Base-by-base conservation (phyloP, 2,113 vertebrate genomes). In the Vireo altiloquus region DNA sequence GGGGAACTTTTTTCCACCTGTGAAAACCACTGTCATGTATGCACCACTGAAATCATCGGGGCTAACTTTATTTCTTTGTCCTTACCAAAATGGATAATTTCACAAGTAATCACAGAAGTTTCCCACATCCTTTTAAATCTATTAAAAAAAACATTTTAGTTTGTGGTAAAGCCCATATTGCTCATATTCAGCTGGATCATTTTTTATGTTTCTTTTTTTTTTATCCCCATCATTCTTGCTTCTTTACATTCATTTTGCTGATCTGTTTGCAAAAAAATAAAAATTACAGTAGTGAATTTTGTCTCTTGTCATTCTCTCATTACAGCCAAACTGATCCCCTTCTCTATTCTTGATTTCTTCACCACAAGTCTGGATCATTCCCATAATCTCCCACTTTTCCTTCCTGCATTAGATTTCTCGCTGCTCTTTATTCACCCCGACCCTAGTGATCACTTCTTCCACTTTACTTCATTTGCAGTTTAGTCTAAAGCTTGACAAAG, bases 181-280 rank as follows among this genome's bases (percentile, higher is more conserved):
- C 2, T 75, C 2, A 4, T 50, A 46, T 70, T 68, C 19, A 25
- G 8, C 4, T 68, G 24, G 11, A 66, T 68, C 0, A 20, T 42
- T 66, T 87, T 17, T 87, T 14, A 37, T 65, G 5, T 46, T 74
- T 90, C 52, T 64, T 5, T 7, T 15, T 61, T 70, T 80, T 39
- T 76, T 31, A 60, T 50, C 15, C 1, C 1, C 8, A n/a, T 0
- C 1, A 4, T 56, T 35, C 13, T 71, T 84, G 3, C 3, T 68
- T 85, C 35, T 52, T 50, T 50, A 37, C 2, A 28, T 39, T 68
- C 1, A 22, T n/a, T 86, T 83, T 40, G 20, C 21, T 63, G 21
- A 56, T 64, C 11, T 56, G 5, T 30, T 85, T 1, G 1, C 6
- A 72, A 66, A 63, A 40, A 63, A 22, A 31, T 13, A 72, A 57